A percentile compares a stretch with the other conserved stretches of the same genome.
These are phyloP conservation scores for Drosophila insularis DNA, from an alignment of 1,140 invertebrate genomes.

Conservation along the genomic window DNA sequence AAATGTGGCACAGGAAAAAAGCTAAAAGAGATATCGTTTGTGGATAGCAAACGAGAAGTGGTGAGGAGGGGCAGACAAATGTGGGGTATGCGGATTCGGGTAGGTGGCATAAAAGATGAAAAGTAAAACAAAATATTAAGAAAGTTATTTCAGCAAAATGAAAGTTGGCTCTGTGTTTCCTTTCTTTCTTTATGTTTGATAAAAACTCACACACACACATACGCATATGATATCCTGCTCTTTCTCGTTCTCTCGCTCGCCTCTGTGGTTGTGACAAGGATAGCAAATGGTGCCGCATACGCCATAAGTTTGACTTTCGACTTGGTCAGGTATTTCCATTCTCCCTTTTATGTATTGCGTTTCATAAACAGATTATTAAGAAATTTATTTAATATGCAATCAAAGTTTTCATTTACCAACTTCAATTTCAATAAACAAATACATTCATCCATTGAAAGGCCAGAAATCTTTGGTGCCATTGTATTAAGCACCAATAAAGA, in stretches of 20 bases:
- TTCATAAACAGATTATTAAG: conserved; percentile 7
- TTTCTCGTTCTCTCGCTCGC: background rate
- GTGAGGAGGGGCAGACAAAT: conserved; percentile 31
- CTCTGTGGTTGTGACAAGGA: background rate
- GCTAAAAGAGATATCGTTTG: conserved; percentile 35
- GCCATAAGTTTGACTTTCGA: conserved; percentile 1
- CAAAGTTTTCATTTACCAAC: background rate
- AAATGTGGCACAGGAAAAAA: conserved; percentile 65
- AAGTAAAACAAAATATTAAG: conserved; percentile 70
- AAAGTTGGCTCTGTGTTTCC: conserved; percentile 49
- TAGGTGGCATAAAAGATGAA: conserved; percentile 20
- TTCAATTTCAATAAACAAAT: conserved; percentile 5
- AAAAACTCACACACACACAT: conserved; percentile 21
- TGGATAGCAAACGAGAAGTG: conserved; percentile 28
- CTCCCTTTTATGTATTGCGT: background rate
- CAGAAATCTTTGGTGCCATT: background rate
- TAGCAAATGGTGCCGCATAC: background rate
- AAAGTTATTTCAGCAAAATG: conserved; percentile 70
- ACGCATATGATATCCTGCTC: conserved; percentile 9
- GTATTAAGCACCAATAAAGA: no score
- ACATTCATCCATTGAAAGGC: background rate
- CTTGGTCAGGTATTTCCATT: background rate
- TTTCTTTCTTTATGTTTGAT: conserved; percentile 30
- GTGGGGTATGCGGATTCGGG: conserved; percentile 10
- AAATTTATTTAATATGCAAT: conserved; percentile 10